phyloP scores from a whole-genome alignment of 2,113 vertebrate species.

The Periophthalmodon schlosseri region DNA sequence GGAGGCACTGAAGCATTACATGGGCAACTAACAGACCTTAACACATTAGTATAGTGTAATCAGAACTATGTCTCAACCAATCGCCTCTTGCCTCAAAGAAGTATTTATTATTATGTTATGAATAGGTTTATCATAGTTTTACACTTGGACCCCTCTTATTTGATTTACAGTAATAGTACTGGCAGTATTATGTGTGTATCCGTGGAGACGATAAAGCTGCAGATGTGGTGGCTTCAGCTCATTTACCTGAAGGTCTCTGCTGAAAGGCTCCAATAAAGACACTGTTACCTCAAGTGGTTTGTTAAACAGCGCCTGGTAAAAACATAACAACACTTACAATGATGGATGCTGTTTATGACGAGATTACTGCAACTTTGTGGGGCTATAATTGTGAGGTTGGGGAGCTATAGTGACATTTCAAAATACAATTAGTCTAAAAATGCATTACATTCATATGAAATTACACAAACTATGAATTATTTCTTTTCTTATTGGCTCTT shows the following conservation, averaged over 20 bases:
- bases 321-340: not conserved
- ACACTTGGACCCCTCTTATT: conserved; percentile 31
- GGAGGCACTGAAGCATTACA: conserved; percentile 35
- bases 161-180: conserved; percentile 35
- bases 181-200: conserved; percentile 1
- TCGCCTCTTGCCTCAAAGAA: conserved; percentile 13
- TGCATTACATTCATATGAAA: not conserved
- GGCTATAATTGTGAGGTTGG: not conserved
- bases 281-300: not conserved
- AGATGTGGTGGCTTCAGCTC: conserved; percentile 6
- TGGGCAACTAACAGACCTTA: conserved; percentile 19
- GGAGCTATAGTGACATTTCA: not conserved
- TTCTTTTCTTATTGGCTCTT: not conserved
- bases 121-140: conserved; percentile 31
- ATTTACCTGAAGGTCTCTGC: conserved; percentile 12
- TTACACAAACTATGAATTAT: not conserved
- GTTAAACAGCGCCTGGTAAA: not conserved
- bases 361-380: not conserved
- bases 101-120: conserved; percentile 28
- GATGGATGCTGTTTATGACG: not conserved
- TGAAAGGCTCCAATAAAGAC: not conserved
- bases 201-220: not conserved
- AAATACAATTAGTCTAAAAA: not conserved
- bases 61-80: conserved; percentile 36
- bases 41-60: conserved; percentile 14